Percentiles rank a stretch among this genome's conserved stretches.
phyloP scores from a whole-genome alignment of 2,797 vertebrate genomes.

The Pantherophis vulpinus region DNA sequence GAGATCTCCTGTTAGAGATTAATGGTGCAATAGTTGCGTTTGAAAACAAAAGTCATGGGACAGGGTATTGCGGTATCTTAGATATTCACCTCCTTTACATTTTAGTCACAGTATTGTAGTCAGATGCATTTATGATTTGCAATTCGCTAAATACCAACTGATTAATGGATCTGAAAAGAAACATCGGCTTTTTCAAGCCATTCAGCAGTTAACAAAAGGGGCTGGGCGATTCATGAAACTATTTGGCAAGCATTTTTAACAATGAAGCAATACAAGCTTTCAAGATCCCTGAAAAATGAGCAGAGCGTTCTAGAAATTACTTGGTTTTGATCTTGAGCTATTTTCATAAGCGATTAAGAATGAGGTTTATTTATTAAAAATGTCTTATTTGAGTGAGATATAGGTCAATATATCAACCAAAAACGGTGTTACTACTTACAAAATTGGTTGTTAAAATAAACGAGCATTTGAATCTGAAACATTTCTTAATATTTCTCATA shows the following conservation, averaged over 20 bases:
- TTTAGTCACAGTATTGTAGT: not conserved
- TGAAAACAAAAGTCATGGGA: not conserved
- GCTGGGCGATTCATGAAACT: not conserved
- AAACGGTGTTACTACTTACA: conserved; percentile 40
- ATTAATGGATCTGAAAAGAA: not conserved
- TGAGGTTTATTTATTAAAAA: not conserved
- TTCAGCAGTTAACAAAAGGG: not conserved
- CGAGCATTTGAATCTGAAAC: conserved; percentile 16
- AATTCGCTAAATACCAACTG: not conserved
- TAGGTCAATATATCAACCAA: conserved; percentile 41
- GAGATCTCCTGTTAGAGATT: not conserved
- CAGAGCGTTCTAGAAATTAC: not conserved
- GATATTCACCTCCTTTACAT: not conserved
- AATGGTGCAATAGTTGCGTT: not conserved
- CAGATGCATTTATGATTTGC: not conserved
- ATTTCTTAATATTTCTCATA: conserved; percentile 18
- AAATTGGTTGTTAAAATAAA: conserved; percentile 47
- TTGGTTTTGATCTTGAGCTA: conserved; percentile 7
- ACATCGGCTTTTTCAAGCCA: fast-evolving
- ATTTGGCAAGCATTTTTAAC: not conserved
- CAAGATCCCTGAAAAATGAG: not conserved
- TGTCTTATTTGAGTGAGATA: conserved; percentile 39
- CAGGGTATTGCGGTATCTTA: not conserved
- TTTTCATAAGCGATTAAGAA: not conserved
- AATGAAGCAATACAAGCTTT: not conserved